Evolutionary conservation across 1,140 invertebrate species (phyloP), one percentile per base, ranked within the genome.

Genomic region (Drosophila aff.): DNA sequence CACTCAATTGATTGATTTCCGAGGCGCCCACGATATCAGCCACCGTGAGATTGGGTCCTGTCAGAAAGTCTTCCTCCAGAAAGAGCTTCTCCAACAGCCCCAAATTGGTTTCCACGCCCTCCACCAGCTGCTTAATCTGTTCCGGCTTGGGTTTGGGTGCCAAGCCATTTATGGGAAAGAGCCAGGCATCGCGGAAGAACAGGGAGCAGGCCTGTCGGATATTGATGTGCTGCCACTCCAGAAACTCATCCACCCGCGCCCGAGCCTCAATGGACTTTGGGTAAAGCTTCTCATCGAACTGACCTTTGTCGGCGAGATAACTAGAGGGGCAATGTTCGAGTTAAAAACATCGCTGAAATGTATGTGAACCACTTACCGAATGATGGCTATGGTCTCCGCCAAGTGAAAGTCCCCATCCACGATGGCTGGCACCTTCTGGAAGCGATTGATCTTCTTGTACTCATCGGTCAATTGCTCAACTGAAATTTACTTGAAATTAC

Each of bases 161-260:
- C 93, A 94, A 26, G 66, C 94, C 43, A 94, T 63, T 61, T 81
- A 66, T 49, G 23, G 95, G 95, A 33, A 93, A 86, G 18, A 95
- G 73, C 79, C 93, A 93, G 92, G 92, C 95, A 94, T 59, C 93
- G 62, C 94, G 93, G 78, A 97, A 97, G 84, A 95, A 96, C 82
- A 95, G 92, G 23, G 95, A 93, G 87, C 95, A 96, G 76, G 94
- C 93, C 2, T 95, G 58, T 77, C 97, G 94, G 0, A 96, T 93
- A 58, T 96, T 96, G 7, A 95, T 79, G 89, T 98, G 97, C 69
- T 98, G 97, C 97, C 97, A 98, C 93, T 97, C 96, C 47, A 98
- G 92, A 80, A 95, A 98, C 92, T 98, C 97, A 86, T 98, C 96
- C 4, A 98, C 95, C 66, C 94, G 93, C 0, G 97, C 96, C 86